Base-by-base conservation (phyloP, 2,797 vertebrate genomes). In the Hydrolagus colliei region DNA sequence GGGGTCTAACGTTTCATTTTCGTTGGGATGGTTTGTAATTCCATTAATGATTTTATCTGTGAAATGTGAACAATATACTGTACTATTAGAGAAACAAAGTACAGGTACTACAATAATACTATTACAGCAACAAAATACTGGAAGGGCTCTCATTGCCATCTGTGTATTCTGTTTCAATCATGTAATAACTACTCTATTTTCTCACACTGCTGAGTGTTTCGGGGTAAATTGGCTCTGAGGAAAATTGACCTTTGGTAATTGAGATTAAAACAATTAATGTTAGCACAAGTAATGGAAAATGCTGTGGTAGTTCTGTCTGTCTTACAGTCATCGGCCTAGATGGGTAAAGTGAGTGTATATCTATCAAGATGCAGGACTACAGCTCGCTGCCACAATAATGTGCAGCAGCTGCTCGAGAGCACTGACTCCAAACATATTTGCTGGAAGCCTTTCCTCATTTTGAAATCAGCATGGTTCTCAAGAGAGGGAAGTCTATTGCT, bases 111-210 rank as follows among this genome's bases (percentile, higher is more conserved):
- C 27, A 27, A 27, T 27, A 27, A 27, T 27, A 27, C 63, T 10
- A 68, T 16, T 7, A 4, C 4, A 80, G 62, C 65, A 62, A 63
- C 78, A 80, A 65, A 27, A 22, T 82, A 82, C 22, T 65, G 35
- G 67, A 67, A 6, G 62, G 78, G 13, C 22, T 16, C 13, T 9
- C 12, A 82, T 32, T 65, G 65, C 78, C 78, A 3, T 32, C 3
- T 67, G 62, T 67, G 67, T 67, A 67, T 27, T 67, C 62, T 63
- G 65, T 67, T 80, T 12, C 14, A 80, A 35, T 80, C 22, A 14
- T 63, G 78, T 80, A 80, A 67, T 67, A 79, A 61, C 78, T 65
- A 27, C 22, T 35, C 9, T 80, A 35, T 35, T 80, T 80, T 67
- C 63, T 68, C 27, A 65, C 7, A 35, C 61, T 27, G 22, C 32